Percentiles rank a stretch among this genome's conserved stretches.
These are phyloP conservation scores for Poeciliopsis gracilis DNA, from an alignment of 2,797 vertebrate genomes.

Conservation along the genomic window DNA sequence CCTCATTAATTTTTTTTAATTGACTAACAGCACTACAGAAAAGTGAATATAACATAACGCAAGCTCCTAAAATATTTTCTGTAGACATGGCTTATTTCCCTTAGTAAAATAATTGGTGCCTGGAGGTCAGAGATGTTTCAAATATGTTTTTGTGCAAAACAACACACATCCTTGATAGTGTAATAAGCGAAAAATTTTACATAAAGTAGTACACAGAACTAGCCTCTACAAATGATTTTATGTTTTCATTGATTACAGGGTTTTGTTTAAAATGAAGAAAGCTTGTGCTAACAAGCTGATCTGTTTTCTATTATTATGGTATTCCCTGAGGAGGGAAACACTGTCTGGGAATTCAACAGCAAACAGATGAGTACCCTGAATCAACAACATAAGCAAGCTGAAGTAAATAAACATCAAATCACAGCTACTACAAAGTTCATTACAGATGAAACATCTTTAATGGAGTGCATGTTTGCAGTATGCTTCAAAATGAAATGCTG, in stretches of 20 bases:
- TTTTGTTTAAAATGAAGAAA: slow-evolving; percentile 7
- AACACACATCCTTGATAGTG: not conserved
- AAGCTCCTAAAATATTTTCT: not conserved
- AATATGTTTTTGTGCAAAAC: not conserved
- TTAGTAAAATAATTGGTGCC: not conserved
- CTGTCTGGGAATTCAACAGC: not conserved
- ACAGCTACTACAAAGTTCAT: slow-evolving; percentile 18
- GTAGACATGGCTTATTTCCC: not conserved
- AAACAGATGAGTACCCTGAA: slow-evolving; percentile 1
- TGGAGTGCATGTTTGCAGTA: not conserved
- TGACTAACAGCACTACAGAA: not conserved
- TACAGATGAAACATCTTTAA: not conserved
- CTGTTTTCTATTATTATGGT: slow-evolving; percentile 3
- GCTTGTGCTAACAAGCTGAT: slow-evolving; percentile 1
- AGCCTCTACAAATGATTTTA: not conserved
- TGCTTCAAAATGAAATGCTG: not conserved
- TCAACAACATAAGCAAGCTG: not conserved
- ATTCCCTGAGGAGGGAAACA: not conserved
- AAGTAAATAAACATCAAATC: slow-evolving; percentile 8
- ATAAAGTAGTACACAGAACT: not conserved
- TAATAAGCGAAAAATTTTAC: not conserved
- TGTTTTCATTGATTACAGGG: not conserved
- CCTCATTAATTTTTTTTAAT: too few relatives aligned
- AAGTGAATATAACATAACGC: not conserved
- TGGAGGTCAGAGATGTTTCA: not conserved